Evolutionary conservation across 2,113 vertebrate genomes (phyloP), one percentile per base, ranked within the genome.

Genomic region (Cettia cetti): DNA sequence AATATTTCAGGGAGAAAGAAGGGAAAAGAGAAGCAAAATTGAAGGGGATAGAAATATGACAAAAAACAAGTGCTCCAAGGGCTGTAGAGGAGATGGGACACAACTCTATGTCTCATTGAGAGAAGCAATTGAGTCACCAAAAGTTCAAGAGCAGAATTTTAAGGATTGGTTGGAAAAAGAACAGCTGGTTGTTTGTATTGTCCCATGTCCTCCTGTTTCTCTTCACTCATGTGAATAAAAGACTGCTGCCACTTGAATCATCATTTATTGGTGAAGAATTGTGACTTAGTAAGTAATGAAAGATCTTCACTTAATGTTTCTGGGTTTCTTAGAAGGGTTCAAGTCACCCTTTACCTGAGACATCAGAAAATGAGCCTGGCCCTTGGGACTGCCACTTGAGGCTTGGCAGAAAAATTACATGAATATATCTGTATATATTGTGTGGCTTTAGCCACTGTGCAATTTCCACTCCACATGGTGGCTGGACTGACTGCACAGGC

Each of bases 1-100:
- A 92, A 92, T 78, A 89, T 79, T 82, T 74, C 30, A 33, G 22
- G 90, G 52, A 68, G 42, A 83, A 39, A 69, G 37, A 82, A 39
- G 19, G 24, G 47, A 83, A 89, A 84, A 56, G 16, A 57, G 37
- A 63, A 81, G 1, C 4, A 33, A 63, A 77, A 71, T 0, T 16
- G 45, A 87, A 70, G 26, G 80, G 4, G 11, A 47, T 28, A 65
- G 35, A 74, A 63, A 59, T 27, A 63, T 37, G 33, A 65, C 21
- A 54, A 47, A 40, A 23, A 40, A 0, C 11, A 83, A 52, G 16
- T 4, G 35, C 19, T 63, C 4, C 0, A 1, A 16, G 15, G 21
- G 7, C 17, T 0, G 0, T 33, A 64, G 37, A 64, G 37, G 59
- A 86, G 40, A 27, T 3, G 3, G 16, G 22, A 44, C 15, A n/a